Percentiles rank a stretch among this genome's conserved stretches.
phyloP scores from a whole-genome alignment of 37 sponge, comb jelly and placozoan species.

The Spongilla lacustris region DNA sequence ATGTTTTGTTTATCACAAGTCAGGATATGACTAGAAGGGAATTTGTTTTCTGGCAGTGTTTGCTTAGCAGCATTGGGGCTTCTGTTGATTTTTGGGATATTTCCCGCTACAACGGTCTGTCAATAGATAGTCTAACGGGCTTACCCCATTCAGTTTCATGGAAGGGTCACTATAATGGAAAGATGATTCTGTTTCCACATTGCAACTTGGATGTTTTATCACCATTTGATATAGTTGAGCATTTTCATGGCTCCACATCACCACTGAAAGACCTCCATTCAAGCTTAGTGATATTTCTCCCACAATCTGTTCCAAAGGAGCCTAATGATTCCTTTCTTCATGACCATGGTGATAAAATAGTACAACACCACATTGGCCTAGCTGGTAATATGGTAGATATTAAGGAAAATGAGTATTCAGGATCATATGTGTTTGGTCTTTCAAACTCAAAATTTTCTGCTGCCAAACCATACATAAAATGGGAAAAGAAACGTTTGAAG shows the following conservation, averaged over 20 bases:
- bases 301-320: neutral
- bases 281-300: slow-evolving; percentile 50
- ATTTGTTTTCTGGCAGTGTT: slow-evolving; percentile 74
- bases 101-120: slow-evolving; percentile 62
- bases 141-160: slow-evolving; percentile 51
- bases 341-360: slow-evolving; percentile 14
- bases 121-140: slow-evolving; percentile 33
- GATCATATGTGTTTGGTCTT: slow-evolving; percentile 32
- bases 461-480: neutral
- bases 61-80: slow-evolving; percentile 39
- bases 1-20: slow-evolving; percentile 69
- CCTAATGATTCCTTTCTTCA: neutral
- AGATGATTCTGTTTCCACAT: slow-evolving; percentile 69
- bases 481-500: slow-evolving; percentile 49
- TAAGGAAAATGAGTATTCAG: slow-evolving; percentile 37
- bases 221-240: slow-evolving; percentile 45
- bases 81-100: slow-evolving; percentile 76
- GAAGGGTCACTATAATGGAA: slow-evolving; percentile 54
- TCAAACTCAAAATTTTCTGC: neutral
- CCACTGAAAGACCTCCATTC: slow-evolving; percentile 29
- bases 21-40: slow-evolving; percentile 34
- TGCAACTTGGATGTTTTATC: slow-evolving; percentile 22
- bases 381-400: slow-evolving; percentile 25
- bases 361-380: slow-evolving; percentile 29
- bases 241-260: slow-evolving; percentile 42